phyloP scores from a whole-genome alignment of 2,113 vertebrate genomes.

The Hydropotes inermis region DNA sequence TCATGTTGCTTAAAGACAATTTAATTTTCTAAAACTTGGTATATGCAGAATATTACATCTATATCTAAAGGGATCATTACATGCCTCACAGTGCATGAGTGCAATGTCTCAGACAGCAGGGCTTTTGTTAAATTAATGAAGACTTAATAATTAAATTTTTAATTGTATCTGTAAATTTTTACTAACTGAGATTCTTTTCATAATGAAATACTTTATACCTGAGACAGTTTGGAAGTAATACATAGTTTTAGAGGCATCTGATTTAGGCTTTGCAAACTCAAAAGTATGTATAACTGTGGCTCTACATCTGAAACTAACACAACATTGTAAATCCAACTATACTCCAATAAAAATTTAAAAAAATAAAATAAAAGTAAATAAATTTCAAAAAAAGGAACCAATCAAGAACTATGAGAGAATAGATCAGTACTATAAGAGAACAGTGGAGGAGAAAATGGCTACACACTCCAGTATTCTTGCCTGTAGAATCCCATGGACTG shows the following conservation, averaged over 20 bases:
- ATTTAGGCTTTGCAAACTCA: not conserved
- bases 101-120: not conserved
- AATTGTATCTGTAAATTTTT: slow-evolving; percentile 28
- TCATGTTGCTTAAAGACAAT: not conserved
- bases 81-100: not conserved
- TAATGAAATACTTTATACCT: not conserved
- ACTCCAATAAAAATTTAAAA: not conserved
- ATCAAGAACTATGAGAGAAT: not conserved
- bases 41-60: not conserved
- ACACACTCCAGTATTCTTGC: not conserved
- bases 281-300: not conserved
- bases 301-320: not conserved
- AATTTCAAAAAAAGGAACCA: not conserved
- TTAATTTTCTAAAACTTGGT: not conserved
- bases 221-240: not conserved
- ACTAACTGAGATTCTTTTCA: slow-evolving; percentile 12
- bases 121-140: slow-evolving; percentile 28
- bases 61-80: not conserved
- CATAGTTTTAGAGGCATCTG: not conserved
- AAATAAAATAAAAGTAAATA: not conserved
- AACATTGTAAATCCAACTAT: not conserved
- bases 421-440: not conserved
- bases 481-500: not conserved
- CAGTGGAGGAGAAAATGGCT: not conserved
- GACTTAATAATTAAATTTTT: slow-evolving; percentile 46